phyloP scores from a whole-genome alignment of 2,888 invertebrate genomes.

The Xylota sylvarum region DNA sequence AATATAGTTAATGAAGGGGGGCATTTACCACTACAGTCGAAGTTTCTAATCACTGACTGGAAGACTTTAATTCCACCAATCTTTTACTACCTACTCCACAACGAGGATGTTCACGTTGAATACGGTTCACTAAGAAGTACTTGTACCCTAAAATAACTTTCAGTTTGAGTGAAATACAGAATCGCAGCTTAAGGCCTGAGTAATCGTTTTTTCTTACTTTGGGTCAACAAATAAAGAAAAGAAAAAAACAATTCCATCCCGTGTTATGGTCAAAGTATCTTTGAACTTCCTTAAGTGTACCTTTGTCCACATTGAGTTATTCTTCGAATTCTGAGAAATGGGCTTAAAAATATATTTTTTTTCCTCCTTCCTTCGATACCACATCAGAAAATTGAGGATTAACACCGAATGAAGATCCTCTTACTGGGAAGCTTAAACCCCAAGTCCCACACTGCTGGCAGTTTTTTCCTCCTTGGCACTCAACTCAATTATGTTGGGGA shows the following conservation, averaged over 20 bases:
- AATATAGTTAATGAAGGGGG: no score
- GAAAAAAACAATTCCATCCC: neutral
- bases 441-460: slow-evolving; percentile 15
- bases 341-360: slow-evolving; percentile 17
- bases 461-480: neutral
- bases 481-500: slow-evolving; percentile 46
- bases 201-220: slow-evolving; percentile 19
- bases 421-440: slow-evolving; percentile 39
- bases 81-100: neutral
- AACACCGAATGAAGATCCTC: slow-evolving; percentile 54
- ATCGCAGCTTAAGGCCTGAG: slow-evolving; percentile 15
- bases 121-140: neutral
- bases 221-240: neutral
- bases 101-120: neutral
- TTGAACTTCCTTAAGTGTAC: slow-evolving; percentile 45
- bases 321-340: slow-evolving; percentile 40
- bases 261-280: slow-evolving; percentile 29
- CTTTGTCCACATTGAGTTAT: slow-evolving; percentile 47
- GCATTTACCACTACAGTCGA: no score
- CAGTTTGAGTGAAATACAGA: neutral
- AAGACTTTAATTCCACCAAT: no score
- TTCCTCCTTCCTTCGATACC: slow-evolving; percentile 25
- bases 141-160: neutral
- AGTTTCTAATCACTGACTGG: no score
- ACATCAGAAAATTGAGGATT: slow-evolving; percentile 31